Conservation (phyloP, 2,888 invertebrate genomes). For the Mythimna loreyi region DNA sequence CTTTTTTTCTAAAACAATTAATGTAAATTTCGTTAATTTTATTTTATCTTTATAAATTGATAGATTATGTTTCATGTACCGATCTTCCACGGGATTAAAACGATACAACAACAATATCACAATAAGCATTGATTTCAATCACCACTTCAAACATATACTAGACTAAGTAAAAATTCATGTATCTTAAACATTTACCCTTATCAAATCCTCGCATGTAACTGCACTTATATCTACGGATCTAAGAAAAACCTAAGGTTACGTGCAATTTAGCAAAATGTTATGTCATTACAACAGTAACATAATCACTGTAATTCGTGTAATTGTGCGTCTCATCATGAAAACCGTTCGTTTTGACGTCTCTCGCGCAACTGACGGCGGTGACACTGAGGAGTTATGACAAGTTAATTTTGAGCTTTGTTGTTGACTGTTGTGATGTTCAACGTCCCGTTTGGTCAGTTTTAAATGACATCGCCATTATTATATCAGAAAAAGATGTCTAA, state of each 20-base stretch:
- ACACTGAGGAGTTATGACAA: constrained; percentile 26
- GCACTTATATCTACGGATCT: constrained; percentile 45
- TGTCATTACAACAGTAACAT: constrained; percentile 51
- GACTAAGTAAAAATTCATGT: constrained; percentile 15
- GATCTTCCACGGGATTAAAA: no score
- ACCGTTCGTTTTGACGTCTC: constrained; percentile 45
- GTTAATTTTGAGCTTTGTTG: not conserved
- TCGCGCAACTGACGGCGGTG: constrained; percentile 37
- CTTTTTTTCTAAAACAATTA: no score
- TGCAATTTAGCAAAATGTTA: constrained; percentile 55
- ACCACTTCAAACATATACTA: not conserved
- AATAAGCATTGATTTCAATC: constrained; percentile 21
- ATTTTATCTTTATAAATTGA: no score
- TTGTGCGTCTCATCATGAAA: constrained; percentile 50
- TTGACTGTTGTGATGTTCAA: not conserved
- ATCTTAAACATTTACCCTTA: constrained; percentile 22
- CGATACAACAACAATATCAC: no score
- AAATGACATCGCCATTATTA: no score
- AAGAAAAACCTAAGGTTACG: constrained; percentile 51
- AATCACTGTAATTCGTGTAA: constrained; percentile 56
- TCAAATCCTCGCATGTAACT: constrained; percentile 25
- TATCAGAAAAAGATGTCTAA: no score
- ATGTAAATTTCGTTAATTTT: no score
- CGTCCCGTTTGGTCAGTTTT: not conserved
- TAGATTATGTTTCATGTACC: no score